These are phyloP conservation scores for Erythrocercus mccallii DNA, from an alignment of 2,113 vertebrate species.

Conservation along the genomic window DNA sequence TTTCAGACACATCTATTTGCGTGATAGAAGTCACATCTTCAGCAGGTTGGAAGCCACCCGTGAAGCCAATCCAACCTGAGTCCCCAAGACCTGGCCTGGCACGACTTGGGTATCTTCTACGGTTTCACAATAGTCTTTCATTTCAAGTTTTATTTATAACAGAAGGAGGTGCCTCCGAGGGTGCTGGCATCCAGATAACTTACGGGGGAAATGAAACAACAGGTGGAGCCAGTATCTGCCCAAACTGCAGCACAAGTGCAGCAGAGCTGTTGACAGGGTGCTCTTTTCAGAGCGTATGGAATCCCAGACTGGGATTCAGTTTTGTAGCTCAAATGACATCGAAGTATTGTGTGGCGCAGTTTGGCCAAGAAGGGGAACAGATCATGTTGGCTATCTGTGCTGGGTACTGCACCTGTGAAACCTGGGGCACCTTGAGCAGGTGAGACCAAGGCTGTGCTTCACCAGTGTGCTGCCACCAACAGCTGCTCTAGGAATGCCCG, in stretches of 20 bases:
- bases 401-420: background rate
- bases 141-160: slow-evolving; percentile 20
- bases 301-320: background rate
- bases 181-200: background rate
- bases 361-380: background rate
- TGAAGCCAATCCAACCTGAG: background rate
- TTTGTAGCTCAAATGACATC: background rate
- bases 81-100: background rate
- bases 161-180: background rate
- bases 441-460: background rate
- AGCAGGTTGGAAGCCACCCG: background rate
- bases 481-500: background rate
- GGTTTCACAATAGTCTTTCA: background rate
- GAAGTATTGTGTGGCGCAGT: background rate
- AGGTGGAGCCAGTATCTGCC: background rate
- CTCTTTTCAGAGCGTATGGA: background rate
- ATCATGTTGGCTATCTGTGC: background rate
- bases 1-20: background rate
- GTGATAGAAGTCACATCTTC: background rate
- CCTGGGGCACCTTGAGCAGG: background rate
- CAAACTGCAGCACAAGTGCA: background rate
- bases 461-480: background rate
- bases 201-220: background rate
- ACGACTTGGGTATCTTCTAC: background rate
- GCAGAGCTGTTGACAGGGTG: background rate